Conservation (phyloP, 1,140 invertebrate species). For the Leptinotarsa lineolata region DNA sequence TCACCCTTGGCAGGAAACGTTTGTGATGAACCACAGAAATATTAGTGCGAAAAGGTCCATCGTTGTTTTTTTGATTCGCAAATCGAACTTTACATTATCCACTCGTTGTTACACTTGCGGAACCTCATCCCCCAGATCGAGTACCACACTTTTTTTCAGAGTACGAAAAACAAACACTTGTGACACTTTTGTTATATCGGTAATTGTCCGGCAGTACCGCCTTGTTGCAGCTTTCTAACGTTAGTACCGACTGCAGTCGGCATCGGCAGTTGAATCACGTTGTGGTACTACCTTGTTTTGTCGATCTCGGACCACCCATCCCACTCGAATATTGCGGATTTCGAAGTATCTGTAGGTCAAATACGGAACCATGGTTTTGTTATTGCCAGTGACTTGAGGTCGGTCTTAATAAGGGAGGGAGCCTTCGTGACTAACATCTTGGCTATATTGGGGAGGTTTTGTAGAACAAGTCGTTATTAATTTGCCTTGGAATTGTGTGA, state of each 20-base stretch:
- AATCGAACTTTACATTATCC: not conserved
- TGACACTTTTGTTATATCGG: too few relatives aligned
- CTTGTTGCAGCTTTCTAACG: not conserved
- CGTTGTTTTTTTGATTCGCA: not conserved
- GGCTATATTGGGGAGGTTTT: too few relatives aligned
- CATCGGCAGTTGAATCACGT: conserved; percentile 7
- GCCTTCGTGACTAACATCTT: too few relatives aligned
- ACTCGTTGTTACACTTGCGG: not conserved
- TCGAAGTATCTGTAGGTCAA: not conserved
- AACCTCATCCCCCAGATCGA: too few relatives aligned
- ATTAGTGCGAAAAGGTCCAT: not conserved
- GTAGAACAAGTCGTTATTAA: too few relatives aligned
- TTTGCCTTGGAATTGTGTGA: too few relatives aligned
- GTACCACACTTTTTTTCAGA: too few relatives aligned
- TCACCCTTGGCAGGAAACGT: not conserved
- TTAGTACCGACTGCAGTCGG: not conserved
- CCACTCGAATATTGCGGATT: not conserved
- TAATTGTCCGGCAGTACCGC: not conserved
- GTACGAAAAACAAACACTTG: too few relatives aligned
- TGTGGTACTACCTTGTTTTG: conserved; percentile 2
- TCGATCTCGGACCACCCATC: conserved; percentile 1
- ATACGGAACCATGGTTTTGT: not conserved
- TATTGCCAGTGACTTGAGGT: not conserved
- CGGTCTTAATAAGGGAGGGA: not conserved
- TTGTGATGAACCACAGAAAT: not conserved